Percentiles rank a stretch among this genome's conserved stretches.
Conservation (phyloP, 2,113 vertebrate genomes). For the Corvus hawaiiensis region DNA sequence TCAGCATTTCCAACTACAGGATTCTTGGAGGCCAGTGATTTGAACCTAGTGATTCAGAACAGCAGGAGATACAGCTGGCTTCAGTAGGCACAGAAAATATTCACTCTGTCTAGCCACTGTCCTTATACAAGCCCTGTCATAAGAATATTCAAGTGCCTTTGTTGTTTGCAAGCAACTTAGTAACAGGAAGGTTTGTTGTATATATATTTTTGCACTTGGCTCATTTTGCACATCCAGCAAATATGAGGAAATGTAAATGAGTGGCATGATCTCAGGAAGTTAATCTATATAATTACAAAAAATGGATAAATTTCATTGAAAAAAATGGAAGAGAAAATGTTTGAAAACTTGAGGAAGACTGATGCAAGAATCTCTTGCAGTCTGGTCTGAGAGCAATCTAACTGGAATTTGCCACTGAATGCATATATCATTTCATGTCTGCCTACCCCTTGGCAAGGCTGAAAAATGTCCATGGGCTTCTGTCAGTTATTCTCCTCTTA, state of each 20-base stretch:
- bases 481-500: not conserved
- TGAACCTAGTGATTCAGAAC: constrained; percentile 41
- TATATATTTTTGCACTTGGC: not conserved
- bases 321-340: not conserved
- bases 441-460: not conserved
- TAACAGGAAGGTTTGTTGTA: not conserved
- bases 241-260: not conserved
- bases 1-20: not conserved
- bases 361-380: not conserved
- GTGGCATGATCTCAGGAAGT: not conserved
- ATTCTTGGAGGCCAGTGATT: constrained; percentile 10
- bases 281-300: not conserved
- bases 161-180: not conserved
- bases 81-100: constrained; percentile 1
- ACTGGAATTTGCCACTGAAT: not conserved
- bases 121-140: not conserved
- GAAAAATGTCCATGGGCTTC: not conserved
- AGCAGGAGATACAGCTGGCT: not conserved
- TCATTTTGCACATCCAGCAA: not conserved
- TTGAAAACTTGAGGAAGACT: not conserved
- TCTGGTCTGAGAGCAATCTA: not conserved
- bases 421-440: not conserved
- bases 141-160: constrained; percentile 12
- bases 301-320: not conserved
- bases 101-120: not conserved